Percentiles rank a stretch among this genome's conserved stretches.
Evolutionary conservation across 2,113 vertebrate genomes (phyloP).

Genomic region (Tringa solitaria): DNA sequence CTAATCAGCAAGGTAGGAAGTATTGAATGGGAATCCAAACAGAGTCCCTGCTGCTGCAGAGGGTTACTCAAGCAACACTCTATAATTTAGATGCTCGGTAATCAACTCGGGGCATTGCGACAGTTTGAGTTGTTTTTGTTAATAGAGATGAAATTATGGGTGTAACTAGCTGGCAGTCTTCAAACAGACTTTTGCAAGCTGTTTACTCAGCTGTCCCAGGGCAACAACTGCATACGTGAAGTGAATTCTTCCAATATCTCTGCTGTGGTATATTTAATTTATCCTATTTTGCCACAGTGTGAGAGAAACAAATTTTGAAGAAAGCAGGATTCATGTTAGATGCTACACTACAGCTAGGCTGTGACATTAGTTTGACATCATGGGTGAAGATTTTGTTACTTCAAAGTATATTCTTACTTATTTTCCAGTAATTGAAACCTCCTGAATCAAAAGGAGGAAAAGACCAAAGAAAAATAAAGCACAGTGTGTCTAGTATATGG

Average conservation of each 20-base stretch:
- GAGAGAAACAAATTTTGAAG: neutral
- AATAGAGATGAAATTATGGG: constrained; percentile 86
- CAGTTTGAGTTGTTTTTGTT: constrained; percentile 82
- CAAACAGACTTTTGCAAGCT: constrained; percentile 79
- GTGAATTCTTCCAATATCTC: constrained; percentile 76
- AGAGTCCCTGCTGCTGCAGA: constrained; percentile 63
- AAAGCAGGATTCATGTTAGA: neutral
- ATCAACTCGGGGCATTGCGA: constrained; percentile 62
- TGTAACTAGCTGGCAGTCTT: constrained; percentile 82
- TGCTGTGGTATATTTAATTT: constrained; percentile 70
- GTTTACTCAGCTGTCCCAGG: constrained; percentile 84
- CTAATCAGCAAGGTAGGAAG: constrained; percentile 71
- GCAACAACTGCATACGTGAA: constrained; percentile 80
- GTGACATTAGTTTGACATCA: neutral
- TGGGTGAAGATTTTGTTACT: neutral
- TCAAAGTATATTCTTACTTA: neutral
- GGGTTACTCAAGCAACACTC: constrained; percentile 72
- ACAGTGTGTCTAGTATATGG: neutral
- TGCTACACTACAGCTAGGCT: neutral
- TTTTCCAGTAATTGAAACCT: neutral
- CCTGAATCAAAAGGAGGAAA: neutral
- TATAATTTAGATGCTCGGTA: constrained; percentile 67
- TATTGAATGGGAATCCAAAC: constrained; percentile 65
- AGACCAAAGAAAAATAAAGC: neutral
- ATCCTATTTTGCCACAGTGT: constrained; percentile 69